phyloP scores from a whole-genome alignment of 1,140 invertebrate species.

The Lineus longissimus region DNA sequence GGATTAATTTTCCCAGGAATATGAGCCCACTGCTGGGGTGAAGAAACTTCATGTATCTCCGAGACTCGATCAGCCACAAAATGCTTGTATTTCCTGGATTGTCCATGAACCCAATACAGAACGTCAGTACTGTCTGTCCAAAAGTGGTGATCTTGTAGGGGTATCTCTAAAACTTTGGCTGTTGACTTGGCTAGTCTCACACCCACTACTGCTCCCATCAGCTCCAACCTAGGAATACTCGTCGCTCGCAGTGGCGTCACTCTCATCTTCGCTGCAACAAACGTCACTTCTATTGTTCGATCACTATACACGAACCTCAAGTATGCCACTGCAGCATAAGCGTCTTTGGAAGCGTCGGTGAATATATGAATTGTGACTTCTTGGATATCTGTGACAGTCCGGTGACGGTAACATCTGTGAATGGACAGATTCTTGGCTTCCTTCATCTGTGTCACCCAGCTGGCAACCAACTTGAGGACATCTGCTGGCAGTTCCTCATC shows the following conservation, averaged over 20 bases:
- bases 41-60: slow-evolving; percentile 32
- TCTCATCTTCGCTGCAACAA: not conserved
- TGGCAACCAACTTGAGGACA: not conserved
- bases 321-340: not conserved
- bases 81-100: slow-evolving; percentile 34
- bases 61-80: slow-evolving; percentile 49
- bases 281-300: not conserved
- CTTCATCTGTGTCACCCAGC: not conserved
- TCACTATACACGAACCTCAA: not conserved
- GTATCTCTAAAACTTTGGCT: not conserved
- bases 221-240: slow-evolving; percentile 7
- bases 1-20: slow-evolving; percentile 4
- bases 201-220: slow-evolving; percentile 3
- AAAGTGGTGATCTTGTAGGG: not conserved
- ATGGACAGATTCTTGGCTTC: not conserved
- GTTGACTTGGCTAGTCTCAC: not conserved
- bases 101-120: slow-evolving; percentile 41
- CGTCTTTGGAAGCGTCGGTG: slow-evolving; percentile 1
- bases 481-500: not conserved
- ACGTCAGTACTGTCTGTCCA: slow-evolving; percentile 48
- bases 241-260: not conserved
- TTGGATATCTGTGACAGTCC: not conserved
- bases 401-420: not conserved
- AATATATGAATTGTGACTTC: not conserved
- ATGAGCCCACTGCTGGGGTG: not conserved